Evolutionary conservation across 1,140 invertebrate species (phyloP), one percentile per base, ranked within the genome.

Genomic region (Condylostylus longicornis): DNA sequence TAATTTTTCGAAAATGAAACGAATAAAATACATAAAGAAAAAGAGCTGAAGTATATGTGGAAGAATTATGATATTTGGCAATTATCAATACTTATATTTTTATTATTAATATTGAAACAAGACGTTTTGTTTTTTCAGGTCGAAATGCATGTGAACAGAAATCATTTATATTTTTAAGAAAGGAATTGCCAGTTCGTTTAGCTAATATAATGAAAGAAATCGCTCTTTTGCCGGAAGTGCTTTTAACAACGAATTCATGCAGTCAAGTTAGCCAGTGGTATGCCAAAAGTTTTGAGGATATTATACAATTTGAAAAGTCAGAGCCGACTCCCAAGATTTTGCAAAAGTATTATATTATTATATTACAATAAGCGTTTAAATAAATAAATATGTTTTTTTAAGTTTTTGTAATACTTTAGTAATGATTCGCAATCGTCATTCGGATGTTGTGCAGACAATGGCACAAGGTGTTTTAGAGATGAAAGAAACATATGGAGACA

Each of bases 191-290:
- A 2, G 91, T 97, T 2, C 71, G 93, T 32, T 65, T 97, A 45
- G 90, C 93, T 6, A 96, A 97, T 58, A 97, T 98, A 44, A 97
- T 97, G 89, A 93, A 95, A 61, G 93, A 98, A 65, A 93, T 98
- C 50, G 82, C 88, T 30, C 61, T 95, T 18, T 63, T 97, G 12
- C 94, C 94, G 0, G 82, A 89, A 36, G 82, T 84, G 51, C 67
- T 98, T 6, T 64, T 93, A 2, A 67, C 74, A 38, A 93, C 88
- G 75, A 86, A 87, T 1, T 93, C 88, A 1, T 85, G 95, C 5
- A 70, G 74, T 12, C 69, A 86, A 33, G 87, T 96, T 17, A 83
- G 83, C 59, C 76, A 82, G 55, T 88, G 89, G 77, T 97, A 97
- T 60, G 75, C 80, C 44, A 72, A 77, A 37, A 94, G 88, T 46